These are phyloP conservation scores for Oreochromis mossambicus DNA, from an alignment of 2,797 vertebrate species.

Conservation along the genomic window DNA sequence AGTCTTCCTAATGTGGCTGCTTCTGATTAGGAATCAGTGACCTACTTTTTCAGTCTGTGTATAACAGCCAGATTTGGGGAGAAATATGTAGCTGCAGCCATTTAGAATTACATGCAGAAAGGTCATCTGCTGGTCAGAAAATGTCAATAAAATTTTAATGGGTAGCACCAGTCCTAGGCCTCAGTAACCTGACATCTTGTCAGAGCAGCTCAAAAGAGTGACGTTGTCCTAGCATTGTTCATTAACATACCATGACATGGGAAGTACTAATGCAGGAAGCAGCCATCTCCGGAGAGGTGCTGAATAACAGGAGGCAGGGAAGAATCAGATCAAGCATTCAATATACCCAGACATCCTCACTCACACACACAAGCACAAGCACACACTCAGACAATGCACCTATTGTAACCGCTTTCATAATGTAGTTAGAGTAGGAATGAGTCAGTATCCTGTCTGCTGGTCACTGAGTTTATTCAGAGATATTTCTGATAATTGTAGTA, in stretches of 20 bases:
- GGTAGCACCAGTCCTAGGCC: not conserved
- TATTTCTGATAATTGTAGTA: conserved; percentile 13
- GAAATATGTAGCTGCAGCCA: not conserved
- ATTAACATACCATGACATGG: conserved; percentile 50
- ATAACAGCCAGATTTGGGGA: not conserved
- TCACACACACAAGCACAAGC: not conserved
- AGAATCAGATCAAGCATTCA: conserved; percentile 12
- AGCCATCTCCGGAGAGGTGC: conserved; percentile 41
- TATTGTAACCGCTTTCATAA: conserved; percentile 30
- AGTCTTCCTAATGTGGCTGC: not conserved
- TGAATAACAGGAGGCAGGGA: conserved; percentile 51
- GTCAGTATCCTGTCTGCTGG: conserved; percentile 47
- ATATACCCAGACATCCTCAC: conserved; percentile 2
- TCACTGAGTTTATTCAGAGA: conserved; percentile 37
- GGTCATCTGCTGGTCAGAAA: conserved; percentile 8
- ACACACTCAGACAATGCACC: conserved; percentile 35
- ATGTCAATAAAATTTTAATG: conserved; percentile 16
- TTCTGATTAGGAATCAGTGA: not conserved
- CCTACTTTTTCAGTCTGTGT: not conserved
- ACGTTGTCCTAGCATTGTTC: conserved; percentile 40
- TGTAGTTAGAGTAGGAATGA: conserved; percentile 32
- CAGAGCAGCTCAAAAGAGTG: conserved; percentile 15
- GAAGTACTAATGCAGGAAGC: conserved; percentile 60
- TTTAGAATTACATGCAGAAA: conserved; percentile 19
- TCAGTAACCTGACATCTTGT: not conserved